Evolutionary conservation across 2,888 invertebrate species (phyloP).

Genomic region (Odontomyia ornata): DNA sequence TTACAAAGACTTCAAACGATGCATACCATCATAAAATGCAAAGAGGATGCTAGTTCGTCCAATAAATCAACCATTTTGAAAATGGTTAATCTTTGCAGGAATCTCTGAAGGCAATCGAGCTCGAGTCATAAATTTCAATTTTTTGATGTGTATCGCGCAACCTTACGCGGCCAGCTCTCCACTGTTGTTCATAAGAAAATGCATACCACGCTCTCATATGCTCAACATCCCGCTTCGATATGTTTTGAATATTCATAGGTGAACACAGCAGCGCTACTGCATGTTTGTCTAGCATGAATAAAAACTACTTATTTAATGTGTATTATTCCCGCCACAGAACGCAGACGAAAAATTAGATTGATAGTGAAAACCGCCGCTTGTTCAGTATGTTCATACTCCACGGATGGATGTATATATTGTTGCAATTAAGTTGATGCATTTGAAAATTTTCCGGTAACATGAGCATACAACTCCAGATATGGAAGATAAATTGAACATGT

Average conservation of each 20-base stretch:
- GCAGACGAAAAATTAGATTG: neutral
- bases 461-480: neutral
- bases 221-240: neutral
- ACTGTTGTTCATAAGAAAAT: neutral
- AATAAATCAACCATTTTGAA: conserved; percentile 38
- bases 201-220: neutral
- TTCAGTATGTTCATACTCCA: neutral
- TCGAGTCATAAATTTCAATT: conserved; percentile 39
- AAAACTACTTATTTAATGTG: neutral
- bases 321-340: conserved; percentile 15
- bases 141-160: conserved; percentile 23
- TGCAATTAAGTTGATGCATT: conserved; percentile 17
- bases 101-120: conserved; percentile 29
- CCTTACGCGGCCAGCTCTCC: conserved; percentile 1
- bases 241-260: conserved; percentile 25
- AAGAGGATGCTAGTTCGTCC: conserved; percentile 14
- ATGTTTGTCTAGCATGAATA: neutral
- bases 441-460: conserved; percentile 29
- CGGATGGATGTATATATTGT: neutral
- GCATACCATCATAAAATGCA: neutral
- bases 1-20: too few species aligned
- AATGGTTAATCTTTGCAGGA: conserved; percentile 30
- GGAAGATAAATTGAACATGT: conserved; percentile 11
- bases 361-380: conserved; percentile 1
- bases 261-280: neutral